A percentile compares a stretch with the other conserved stretches of the same genome.
phyloP scores from a whole-genome alignment of 2,797 vertebrate species.

The Craterocephalus amniculus region DNA sequence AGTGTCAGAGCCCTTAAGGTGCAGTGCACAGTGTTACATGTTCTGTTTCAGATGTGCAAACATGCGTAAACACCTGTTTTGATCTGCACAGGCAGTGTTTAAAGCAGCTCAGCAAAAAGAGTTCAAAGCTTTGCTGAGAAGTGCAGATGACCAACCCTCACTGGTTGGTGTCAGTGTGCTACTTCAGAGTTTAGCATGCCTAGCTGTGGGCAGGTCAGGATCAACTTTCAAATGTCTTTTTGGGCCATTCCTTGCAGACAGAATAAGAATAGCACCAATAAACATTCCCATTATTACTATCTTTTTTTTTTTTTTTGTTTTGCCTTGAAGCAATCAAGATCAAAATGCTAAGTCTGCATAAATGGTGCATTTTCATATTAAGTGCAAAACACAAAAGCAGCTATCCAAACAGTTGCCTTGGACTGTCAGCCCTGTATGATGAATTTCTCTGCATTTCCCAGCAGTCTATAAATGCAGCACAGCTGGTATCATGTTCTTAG shows the following conservation, averaged over 20 bases:
- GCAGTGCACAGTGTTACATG: conserved; percentile 48
- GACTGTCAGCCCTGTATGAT: conserved; percentile 18
- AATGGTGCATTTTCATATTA: conserved; percentile 28
- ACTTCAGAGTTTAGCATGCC: conserved; percentile 24
- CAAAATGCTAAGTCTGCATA: conserved; percentile 29
- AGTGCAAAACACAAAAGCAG: conserved; percentile 30
- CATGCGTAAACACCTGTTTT: conserved; percentile 31
- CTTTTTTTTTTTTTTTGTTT: conserved; percentile 13
- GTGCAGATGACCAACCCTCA: conserved; percentile 46
- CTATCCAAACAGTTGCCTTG: conserved; percentile 23
- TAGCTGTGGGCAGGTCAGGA: conserved; percentile 7
- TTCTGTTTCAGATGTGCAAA: conserved; percentile 16
- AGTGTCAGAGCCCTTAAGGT: conserved; percentile 52
- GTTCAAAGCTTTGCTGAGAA: conserved; percentile 42
- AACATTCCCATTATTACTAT: conserved; percentile 25
- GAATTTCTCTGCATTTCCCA: conserved; percentile 16
- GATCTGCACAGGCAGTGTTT: conserved; percentile 45
- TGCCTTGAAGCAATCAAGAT: conserved; percentile 36
- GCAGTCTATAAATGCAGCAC: not conserved
- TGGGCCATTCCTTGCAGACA: conserved; percentile 18
- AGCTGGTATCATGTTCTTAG: conserved; percentile 17
- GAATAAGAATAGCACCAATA: conserved; percentile 19
- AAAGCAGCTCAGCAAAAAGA: conserved; percentile 47
- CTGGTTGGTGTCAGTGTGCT: conserved; percentile 19
- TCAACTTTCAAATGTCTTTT: conserved; percentile 25